Percentiles rank a stretch among this genome's conserved stretches.
These are phyloP conservation scores for Boloria selene DNA, from an alignment of 2,888 invertebrate genomes.

Conservation along the genomic window DNA sequence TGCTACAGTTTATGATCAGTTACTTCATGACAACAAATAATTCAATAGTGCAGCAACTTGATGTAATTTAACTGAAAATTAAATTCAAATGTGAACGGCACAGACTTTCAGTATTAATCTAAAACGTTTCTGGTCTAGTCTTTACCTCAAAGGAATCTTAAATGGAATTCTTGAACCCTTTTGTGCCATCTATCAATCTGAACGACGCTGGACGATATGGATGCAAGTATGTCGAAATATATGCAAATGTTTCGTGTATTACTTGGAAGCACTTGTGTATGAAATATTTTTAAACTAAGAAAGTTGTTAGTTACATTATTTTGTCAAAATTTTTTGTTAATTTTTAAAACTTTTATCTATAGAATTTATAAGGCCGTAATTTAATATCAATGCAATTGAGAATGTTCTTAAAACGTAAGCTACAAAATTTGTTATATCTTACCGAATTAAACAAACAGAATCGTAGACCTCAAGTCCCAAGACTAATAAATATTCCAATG, in stretches of 20 bases:
- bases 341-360: too few relatives aligned
- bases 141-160: constrained; percentile 36
- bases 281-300: too few relatives aligned
- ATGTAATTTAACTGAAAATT: constrained; percentile 41
- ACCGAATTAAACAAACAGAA: constrained; percentile 48
- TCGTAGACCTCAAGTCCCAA: constrained; percentile 59
- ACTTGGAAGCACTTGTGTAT: background rate
- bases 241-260: background rate
- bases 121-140: constrained; percentile 21
- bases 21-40: constrained; percentile 25
- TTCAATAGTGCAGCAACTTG: constrained; percentile 26
- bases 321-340: too few relatives aligned
- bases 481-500: constrained; percentile 78
- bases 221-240: background rate
- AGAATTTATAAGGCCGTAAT: too few relatives aligned
- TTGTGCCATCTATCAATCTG: constrained; percentile 26
- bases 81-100: constrained; percentile 40
- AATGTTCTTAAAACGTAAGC: constrained; percentile 17
- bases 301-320: too few relatives aligned
- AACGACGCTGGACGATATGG: background rate
- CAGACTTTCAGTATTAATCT: constrained; percentile 26
- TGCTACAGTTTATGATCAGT: constrained; percentile 22
- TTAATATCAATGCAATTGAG: constrained; percentile 12
- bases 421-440: constrained; percentile 41
- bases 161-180: constrained; percentile 34